Evolutionary conservation across 2,888 invertebrate genomes (phyloP), one percentile per base, ranked within the genome.

Genomic region (Aleiodes alternator): DNA sequence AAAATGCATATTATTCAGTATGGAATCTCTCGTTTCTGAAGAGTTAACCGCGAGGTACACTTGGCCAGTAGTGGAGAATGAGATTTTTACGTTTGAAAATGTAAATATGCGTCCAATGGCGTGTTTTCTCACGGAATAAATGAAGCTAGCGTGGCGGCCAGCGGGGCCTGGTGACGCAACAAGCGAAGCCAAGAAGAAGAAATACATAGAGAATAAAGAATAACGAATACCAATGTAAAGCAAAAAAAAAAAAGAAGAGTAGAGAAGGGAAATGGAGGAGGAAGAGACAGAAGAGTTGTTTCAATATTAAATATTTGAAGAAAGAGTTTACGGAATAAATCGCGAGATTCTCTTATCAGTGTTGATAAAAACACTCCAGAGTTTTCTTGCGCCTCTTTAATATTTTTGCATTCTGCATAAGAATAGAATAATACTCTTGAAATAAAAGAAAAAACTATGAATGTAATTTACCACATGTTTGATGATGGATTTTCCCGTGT

Each of bases 281-380:
- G 38, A 11, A 14, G n/a, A 12, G 51, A 29, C 12, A 29, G 31
- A n/a, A 43, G 43, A 43, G 43, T 78, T 80, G 64, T 75, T 81
- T 79, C 75, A 72, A 81, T 82, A 83, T 82, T 79, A 80, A 84
- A 82, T 83, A 80, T 84, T 84, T 84, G 79, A 80, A 79, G 75
- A 79, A 69, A 59, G 29, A 53, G 64, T 72, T 56, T 43, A 61
- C 73, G 72, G 64, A 61, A 79, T 71, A 59, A 80, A 79, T 81
- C 61, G 78, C 72, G 71, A 51, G 16, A 53, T 70, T 78, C 77
- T 75, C 80, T 82, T 80, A 80, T 84, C 80, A 69, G 71, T 11
- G 9, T 57, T 69, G 77, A 79, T 80, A 82, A 81, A 75, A 48
- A 23, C 29, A 29, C 23, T 55, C 57, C n/a, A 48, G 9, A n/a